Percentiles rank a stretch among this genome's conserved stretches.
Conservation (phyloP, 2,797 vertebrate species). For the Megaceryle alcyon region DNA sequence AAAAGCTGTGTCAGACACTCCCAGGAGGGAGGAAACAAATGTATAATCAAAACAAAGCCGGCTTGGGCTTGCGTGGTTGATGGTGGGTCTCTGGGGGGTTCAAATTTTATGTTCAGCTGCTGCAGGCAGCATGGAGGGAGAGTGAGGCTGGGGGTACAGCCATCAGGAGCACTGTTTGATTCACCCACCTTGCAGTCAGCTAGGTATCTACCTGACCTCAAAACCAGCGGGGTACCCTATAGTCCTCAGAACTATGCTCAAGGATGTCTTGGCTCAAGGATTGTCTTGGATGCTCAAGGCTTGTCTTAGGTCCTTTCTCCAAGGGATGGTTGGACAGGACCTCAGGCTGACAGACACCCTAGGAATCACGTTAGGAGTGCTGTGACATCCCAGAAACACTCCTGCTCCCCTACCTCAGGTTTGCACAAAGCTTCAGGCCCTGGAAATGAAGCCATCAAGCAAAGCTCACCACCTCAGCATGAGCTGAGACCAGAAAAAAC, state of each 20-base stretch:
- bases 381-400: background rate
- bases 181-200: background rate
- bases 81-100: background rate
- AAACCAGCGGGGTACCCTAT: rapidly evolving
- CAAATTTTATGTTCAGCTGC: background rate
- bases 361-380: background rate
- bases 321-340: rapidly evolving
- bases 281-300: rapidly evolving
- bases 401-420: background rate
- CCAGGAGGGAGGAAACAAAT: slow-evolving; percentile 62
- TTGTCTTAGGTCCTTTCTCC: background rate
- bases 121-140: background rate
- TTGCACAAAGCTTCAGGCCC: background rate
- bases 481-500: background rate
- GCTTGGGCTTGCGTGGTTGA: background rate
- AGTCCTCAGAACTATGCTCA: background rate
- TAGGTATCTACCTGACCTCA: background rate
- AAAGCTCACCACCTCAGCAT: background rate
- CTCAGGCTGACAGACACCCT: background rate
- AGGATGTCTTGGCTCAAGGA: too few species aligned
- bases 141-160: background rate
- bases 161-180: rapidly evolving
- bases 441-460: background rate
- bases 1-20: slow-evolving; percentile 66
- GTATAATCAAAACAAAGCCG: slow-evolving; percentile 62